Evolutionary conservation across 2,888 invertebrate species (phyloP), one percentile per base, ranked within the genome.

Genomic region (Phaedon cochleariae): DNA sequence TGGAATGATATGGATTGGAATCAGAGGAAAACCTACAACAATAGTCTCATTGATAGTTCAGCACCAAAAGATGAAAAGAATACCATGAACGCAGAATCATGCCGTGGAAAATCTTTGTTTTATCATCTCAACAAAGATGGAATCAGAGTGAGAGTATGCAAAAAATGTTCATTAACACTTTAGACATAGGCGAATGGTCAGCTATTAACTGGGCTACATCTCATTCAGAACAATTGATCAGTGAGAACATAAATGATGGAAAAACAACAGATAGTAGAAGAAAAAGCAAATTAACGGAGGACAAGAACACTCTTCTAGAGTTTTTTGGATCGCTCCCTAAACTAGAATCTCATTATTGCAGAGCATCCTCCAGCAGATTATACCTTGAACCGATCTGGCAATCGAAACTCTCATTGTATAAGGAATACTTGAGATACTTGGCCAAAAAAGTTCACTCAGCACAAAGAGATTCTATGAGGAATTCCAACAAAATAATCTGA

Each of bases 261-360:
- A 10, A 34, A 34, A 9, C 31, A 9, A 34, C 31, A 9, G 31
- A 34, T 2, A 34, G 9, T 34, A 34, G 6, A 10, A 34, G 10
- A 34, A 34, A 10, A 34, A 34, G 31, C 10, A 5, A 34, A 10
- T 9, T 1, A 34, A 9, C 10, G 6, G 9, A 34, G 10, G 31
- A 34, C 9, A 10, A 10, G 31, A 34, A 34, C 4, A 34, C 1
- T 34, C 10, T 10, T 9, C 4, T 34, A 10, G 31, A 34, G 26
- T 74, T 74, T 60, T 65, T 67, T 53, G 58, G 7, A n/a, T 22
- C 20, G 22, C 15, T 59, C 10, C 49, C 59, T 6, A 52, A n/a
- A 52, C 7, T 64, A 9, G 64, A 64, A 59, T 59, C 64, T n/a
- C 58, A 64, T 45, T 59, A 64, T 45, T 64, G 59, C 26, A 34